A percentile compares a stretch with the other conserved stretches of the same genome.
phyloP scores from a whole-genome alignment of 2,113 vertebrate genomes.

The Phrynocephalus versicolor region DNA sequence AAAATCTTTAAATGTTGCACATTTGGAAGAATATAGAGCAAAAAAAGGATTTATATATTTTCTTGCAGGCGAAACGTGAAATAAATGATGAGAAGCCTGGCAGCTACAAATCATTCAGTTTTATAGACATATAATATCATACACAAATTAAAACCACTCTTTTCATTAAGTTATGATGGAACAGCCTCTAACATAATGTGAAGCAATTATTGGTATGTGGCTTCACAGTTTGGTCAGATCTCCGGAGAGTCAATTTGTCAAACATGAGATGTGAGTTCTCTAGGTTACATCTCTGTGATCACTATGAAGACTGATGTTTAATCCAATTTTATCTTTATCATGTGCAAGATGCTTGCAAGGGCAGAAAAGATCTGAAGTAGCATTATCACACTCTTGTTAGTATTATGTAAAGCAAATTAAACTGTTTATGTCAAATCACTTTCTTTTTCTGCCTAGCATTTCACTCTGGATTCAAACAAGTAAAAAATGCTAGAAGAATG shows the following conservation, averaged over 20 bases:
- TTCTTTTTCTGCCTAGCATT: not conserved
- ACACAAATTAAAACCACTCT: not conserved
- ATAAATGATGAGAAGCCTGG: not conserved
- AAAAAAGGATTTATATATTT: not conserved
- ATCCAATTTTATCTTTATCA: slow-evolving; percentile 24
- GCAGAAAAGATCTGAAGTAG: not conserved
- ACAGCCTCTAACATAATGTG: slow-evolving; percentile 34
- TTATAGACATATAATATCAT: slow-evolving; percentile 16
- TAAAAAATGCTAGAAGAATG: not conserved
- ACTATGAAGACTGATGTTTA: slow-evolving; percentile 37
- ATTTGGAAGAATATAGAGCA: not conserved
- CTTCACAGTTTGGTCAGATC: slow-evolving; percentile 40
- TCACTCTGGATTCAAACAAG: not conserved
- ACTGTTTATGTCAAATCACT: slow-evolving; percentile 1
- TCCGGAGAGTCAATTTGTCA: slow-evolving; percentile 34
- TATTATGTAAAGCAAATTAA: slow-evolving; percentile 26
- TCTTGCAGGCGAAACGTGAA: not conserved
- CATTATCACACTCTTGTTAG: slow-evolving; percentile 12
- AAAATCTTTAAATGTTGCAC: not conserved
- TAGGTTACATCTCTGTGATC: not conserved
- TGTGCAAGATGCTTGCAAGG: not conserved
- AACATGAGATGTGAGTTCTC: slow-evolving; percentile 7
- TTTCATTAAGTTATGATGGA: slow-evolving; percentile 13
- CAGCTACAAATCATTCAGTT: slow-evolving; percentile 16
- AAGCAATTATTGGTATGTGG: slow-evolving; percentile 37